phyloP scores from a whole-genome alignment of 2,113 vertebrate genomes.

The Pelecanoides urinatrix region DNA sequence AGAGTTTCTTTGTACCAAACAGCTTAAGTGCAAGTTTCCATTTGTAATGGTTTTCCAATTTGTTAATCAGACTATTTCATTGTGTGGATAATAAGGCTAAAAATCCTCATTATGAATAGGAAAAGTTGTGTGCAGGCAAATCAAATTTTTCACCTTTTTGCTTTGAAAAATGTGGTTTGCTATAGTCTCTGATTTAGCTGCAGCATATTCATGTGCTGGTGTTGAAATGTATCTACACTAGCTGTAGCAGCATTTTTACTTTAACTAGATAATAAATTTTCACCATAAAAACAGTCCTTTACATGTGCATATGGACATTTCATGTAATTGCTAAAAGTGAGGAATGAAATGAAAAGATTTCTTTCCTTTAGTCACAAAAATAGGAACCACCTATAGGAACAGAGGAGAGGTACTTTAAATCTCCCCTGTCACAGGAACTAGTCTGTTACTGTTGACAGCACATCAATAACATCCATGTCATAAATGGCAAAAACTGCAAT shows the following conservation, averaged over 20 bases:
- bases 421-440: neutral
- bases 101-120: neutral
- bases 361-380: neutral
- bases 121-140: neutral
- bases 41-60: neutral
- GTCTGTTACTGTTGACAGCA: neutral
- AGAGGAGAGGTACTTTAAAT: neutral
- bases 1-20: neutral
- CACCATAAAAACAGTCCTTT: neutral
- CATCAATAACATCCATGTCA: neutral
- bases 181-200: neutral
- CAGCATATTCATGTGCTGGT: fast-evolving
- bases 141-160: neutral
- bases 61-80: neutral
- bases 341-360: neutral
- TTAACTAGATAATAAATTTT: neutral
- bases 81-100: neutral
- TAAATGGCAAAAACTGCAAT: neutral
- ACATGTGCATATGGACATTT: neutral
- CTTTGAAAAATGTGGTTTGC: neutral
- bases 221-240: neutral
- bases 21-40: neutral
- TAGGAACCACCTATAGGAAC: neutral
- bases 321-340: neutral
- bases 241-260: neutral